Evolutionary conservation across 2,113 vertebrate species (phyloP), one percentile per base, ranked within the genome.

Genomic region (Neopipo cinnamomea): DNA sequence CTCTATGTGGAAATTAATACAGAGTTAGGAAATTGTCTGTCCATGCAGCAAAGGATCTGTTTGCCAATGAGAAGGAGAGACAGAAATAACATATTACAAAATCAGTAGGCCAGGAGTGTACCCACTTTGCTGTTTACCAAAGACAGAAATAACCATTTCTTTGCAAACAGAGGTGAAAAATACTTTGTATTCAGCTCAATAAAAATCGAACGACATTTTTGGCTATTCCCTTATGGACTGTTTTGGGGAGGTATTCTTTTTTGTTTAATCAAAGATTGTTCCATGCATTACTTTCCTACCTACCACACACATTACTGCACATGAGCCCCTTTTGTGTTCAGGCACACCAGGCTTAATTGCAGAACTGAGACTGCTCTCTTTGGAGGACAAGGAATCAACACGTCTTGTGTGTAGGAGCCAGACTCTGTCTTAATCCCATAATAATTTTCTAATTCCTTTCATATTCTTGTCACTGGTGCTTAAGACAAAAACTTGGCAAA

Each of bases 371-470:
- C 25, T 91, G 62, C 65, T 94, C 31, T 85, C 81, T 90, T 91
- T 56, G 50, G 47, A 92, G 61, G 71, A 85, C 81, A 46, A 92
- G 56, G 78, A 86, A 95, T 80, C 93, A 93, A 91, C 87, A 87
- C 68, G 89, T 37, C 91, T 92, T 91, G 88, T 94, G 77, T 91
- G 75, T 71, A 85, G 23, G 30, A 95, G 63, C 73, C 90, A 79
- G 66, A 81, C 76, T 94, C 88, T 84, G 28, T 74, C 85, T 93
- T 95, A 95, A 97, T 95, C 96, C 95, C 55, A 62, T 83, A 96
- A 97, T 92, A 79, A 66, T 96, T 95, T 95, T 94, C 95, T 94
- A 93, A 95, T 93, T 72, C 85, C 89, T 94, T 93, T 78, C 74
- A 78, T 83, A 76, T 86, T 85, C 77, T 95, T 87, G 89, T 87